Evolutionary conservation across 2,888 invertebrate species (phyloP), one percentile per base, ranked within the genome.

Genomic region (Diogma glabrata): DNA sequence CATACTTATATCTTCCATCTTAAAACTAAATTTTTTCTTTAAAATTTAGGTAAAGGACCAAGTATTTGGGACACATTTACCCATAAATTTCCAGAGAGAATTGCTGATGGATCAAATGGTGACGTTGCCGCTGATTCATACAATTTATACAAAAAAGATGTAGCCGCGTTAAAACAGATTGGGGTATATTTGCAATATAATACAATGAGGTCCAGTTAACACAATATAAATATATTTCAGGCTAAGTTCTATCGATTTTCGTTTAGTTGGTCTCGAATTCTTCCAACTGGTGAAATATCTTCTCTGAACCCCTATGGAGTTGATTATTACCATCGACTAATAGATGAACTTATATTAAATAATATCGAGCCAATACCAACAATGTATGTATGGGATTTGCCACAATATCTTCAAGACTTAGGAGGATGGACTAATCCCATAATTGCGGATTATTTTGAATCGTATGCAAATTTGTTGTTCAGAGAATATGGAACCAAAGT

Each of bases 311-410:
- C 73, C 56, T 70, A 69, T 2, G 85, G 82, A 3, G 66, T 80
- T 12, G 63, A 72, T 23, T 82, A 83, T 63, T 86, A 85, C 64
- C 78, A 79, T 56, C 70, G 74, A 54, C 66, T 82, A 7, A 79
- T 84, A 50, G 64, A 81, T 58, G 77, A 75, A 60, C 71, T 85
- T 55, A 54, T 79, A 1, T 72, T 70, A 28, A 76, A 76, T 56
- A 75, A 73, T 38, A 81, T 86, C 51, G 64, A 69, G 48, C 84
- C 84, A 0, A 66, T 78, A 63, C 67, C 81, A 59, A 75, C 76
- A 0, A 61, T 78, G 26, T 75, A 72, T 57, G 76, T 78, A 52
- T 75, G 74, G 71, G 77, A 78, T 57, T 60, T 76, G 38, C 77
- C 40, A 19, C 40, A 40, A 19, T 40, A 19, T 12, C 8, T 40